Evolutionary conservation across 2,797 vertebrate genomes (phyloP).

Genomic region (Falco rusticolus): DNA sequence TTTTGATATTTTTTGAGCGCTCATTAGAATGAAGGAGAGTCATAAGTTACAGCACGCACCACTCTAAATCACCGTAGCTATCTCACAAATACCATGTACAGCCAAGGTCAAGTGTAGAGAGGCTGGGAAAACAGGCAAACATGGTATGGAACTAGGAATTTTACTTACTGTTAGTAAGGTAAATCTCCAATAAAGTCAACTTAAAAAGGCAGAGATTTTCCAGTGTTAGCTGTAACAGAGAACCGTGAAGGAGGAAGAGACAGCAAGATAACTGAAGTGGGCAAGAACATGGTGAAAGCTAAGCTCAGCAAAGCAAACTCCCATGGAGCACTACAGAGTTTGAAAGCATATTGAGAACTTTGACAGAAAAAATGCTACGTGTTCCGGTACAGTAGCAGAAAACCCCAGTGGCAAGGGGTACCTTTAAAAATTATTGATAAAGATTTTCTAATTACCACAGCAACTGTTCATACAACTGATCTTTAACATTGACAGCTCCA

Average conservation of each 20-base stretch:
- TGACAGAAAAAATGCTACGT: fast-evolving
- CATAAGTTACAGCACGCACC: neutral
- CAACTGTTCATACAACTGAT: neutral
- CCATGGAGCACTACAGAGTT: neutral
- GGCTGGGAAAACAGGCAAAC: neutral
- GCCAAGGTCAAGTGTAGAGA: constrained; percentile 26
- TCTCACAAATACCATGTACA: constrained; percentile 12
- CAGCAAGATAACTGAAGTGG: neutral
- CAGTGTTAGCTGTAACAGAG: neutral
- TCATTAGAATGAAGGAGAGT: constrained; percentile 68
- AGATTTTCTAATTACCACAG: neutral
- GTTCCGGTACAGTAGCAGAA: neutral
- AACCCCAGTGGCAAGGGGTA: neutral
- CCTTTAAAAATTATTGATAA: neutral
- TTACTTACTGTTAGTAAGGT: neutral
- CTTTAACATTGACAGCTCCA: neutral
- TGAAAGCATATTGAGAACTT: neutral
- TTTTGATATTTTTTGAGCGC: constrained; percentile 72
- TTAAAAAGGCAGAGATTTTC: neutral
- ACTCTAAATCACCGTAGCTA: constrained; percentile 45
- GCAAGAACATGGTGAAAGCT: neutral
- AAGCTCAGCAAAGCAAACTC: neutral
- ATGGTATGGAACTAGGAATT: neutral
- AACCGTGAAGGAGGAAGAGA: neutral
- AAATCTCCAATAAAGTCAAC: neutral